Base-by-base conservation (phyloP, 2,888 invertebrate species). In the Deroplatys truncata region DNA sequence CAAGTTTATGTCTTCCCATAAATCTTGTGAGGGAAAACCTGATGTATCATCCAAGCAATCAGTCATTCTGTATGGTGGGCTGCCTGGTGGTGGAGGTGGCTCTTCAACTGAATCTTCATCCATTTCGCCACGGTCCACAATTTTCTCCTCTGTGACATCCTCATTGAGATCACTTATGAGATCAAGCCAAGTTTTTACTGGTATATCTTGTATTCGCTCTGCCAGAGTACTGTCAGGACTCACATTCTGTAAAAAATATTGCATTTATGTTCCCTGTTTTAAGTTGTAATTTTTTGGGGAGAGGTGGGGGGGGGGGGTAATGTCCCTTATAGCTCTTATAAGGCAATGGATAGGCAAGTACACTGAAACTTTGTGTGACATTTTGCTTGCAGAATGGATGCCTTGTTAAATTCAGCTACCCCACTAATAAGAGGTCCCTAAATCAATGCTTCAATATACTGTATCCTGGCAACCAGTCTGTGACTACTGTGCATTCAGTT, bases 1-100 rank as follows among this genome's bases (percentile, higher is more conserved):
- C 89, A 93, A 92, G 82, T 93, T 20, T 8, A 29, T 82, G 5
- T 89, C 86, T n/a, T 83, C 83, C 87, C 87, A 89, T 16, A 56
- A 13, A 16, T 15, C n/a, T 72, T 88, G 84, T 28, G 84, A n/a
- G 16, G 49, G 72, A 28, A 84, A 82, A 16, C 84, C 72, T 43
- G 29, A 28, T 82, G 28, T 25, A 29, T 88, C 49, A n/a, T 84
- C 85, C 28, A 88, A 84, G 28, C 35, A 84, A 89, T 35, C 84
- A 35, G 28, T 35, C n/a, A 43, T 25, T 84, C 9, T 43, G 28
- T 29, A 31, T 16, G 49, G 56, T 28, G 28, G 82, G 16, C 84
- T 49, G 28, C 49, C 82, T 28, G 85, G 49, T 25, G 35, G 35
- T 56, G 83, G 86, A 35, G n/a, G 28, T 28, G 84, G 31, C 31